A percentile compares a stretch with the other conserved stretches of the same genome.
Evolutionary conservation across 2,113 vertebrate species (phyloP).

Genomic region (Cisticola juncidis): DNA sequence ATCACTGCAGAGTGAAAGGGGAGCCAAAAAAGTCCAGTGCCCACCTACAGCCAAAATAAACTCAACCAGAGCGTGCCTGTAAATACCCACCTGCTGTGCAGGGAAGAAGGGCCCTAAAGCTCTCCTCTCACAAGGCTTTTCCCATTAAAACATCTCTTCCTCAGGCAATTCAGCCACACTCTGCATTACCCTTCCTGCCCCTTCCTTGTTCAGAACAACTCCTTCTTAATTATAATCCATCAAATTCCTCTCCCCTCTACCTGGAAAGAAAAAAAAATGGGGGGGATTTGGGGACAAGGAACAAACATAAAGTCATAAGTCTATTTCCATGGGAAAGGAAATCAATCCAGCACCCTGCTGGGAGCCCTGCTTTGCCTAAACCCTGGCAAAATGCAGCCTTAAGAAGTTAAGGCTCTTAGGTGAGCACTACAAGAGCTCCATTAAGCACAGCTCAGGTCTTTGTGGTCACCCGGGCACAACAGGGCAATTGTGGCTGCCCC

Average conservation of each 20-base stretch:
- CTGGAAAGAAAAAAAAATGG: slow-evolving; percentile 4
- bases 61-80: neutral
- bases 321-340: slow-evolving; percentile 53
- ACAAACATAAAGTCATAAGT: neutral
- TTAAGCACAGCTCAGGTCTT: neutral
- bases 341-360: neutral
- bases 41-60: neutral
- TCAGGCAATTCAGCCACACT: neutral
- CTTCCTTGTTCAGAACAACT: neutral
- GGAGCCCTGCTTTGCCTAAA: slow-evolving; percentile 53
- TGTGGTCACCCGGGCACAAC: neutral
- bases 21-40: neutral
- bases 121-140: neutral
- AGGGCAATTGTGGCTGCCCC: neutral
- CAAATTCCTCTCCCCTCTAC: slow-evolving; percentile 9
- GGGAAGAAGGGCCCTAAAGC: neutral
- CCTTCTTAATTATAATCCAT: slow-evolving; percentile 38
- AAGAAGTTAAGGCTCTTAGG: slow-evolving; percentile 65
- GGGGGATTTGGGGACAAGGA: slow-evolving; percentile 17
- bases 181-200: neutral
- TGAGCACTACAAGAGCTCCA: neutral
- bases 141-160: neutral
- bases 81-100: neutral
- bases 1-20: neutral
- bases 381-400: slow-evolving; percentile 16